Conservation (phyloP, 2,113 vertebrate species). For the Crotophaga sulcirostris region DNA sequence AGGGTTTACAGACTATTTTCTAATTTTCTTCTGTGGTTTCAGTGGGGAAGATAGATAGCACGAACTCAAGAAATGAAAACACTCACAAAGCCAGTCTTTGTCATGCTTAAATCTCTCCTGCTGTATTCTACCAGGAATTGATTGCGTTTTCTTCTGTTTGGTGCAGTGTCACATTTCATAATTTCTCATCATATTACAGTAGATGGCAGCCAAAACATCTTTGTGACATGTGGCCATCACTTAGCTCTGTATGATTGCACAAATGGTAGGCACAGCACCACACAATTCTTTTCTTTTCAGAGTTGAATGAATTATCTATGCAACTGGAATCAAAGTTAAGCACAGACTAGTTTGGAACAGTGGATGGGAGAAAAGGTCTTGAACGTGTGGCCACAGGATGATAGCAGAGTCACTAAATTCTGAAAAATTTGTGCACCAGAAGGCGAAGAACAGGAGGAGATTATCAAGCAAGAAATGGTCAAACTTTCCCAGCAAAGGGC, state of each 20-base stretch:
- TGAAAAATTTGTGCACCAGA: neutral
- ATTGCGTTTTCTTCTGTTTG: neutral
- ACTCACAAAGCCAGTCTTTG: neutral
- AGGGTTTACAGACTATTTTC: neutral
- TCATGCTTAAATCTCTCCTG: neutral
- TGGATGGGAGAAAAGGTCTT: neutral
- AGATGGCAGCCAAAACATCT: neutral
- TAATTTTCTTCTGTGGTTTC: neutral
- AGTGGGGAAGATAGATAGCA: neutral
- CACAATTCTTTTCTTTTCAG: neutral
- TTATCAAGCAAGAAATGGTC: neutral
- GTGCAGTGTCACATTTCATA: neutral
- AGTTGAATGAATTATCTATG: neutral
- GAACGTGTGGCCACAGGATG: neutral
- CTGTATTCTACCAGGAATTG: too few species aligned
- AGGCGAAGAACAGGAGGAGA: neutral
- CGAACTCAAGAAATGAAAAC: neutral
- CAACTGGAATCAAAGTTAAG: neutral
- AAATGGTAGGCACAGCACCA: neutral
- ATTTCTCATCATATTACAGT: neutral
- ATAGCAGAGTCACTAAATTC: neutral
- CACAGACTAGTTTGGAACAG: neutral
- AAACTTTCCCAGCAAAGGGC: neutral
- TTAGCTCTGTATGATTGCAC: neutral
- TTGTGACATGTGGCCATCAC: neutral